Conservation (phyloP, 2,113 vertebrate genomes). For the Alethe diademata region DNA sequence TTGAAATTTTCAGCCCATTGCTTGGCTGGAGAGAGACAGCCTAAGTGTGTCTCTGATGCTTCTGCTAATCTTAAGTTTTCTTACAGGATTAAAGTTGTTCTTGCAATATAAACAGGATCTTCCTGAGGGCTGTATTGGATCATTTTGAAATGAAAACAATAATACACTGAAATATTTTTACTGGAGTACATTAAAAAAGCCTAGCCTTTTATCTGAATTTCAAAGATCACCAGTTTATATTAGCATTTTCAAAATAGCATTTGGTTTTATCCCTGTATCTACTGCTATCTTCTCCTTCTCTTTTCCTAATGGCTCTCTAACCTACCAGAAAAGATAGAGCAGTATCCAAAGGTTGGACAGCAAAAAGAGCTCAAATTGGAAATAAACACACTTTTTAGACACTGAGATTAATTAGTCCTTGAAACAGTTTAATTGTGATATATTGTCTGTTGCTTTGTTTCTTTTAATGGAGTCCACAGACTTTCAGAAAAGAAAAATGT, state of each 20-base stretch:
- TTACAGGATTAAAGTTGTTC: neutral
- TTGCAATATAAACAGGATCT: neutral
- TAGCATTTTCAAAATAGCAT: neutral
- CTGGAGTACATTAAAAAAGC: neutral
- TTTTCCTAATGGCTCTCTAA: neutral
- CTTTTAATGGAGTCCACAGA: neutral
- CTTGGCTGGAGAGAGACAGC: neutral
- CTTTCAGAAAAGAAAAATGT: neutral
- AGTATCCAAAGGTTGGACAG: neutral
- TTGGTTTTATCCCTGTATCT: neutral
- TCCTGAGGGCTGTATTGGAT: neutral
- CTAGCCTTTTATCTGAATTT: neutral
- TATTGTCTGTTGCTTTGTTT: neutral
- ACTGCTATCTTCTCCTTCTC: neutral
- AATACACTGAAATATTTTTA: neutral
- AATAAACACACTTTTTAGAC: neutral
- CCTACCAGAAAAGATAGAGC: neutral
- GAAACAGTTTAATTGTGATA: conserved; percentile 21
- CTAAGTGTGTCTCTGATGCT: neutral
- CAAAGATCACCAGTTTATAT: neutral
- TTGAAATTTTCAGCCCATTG: neutral
- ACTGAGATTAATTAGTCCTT: neutral
- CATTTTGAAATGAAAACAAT: neutral
- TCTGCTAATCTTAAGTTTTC: neutral
- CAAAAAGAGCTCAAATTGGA: neutral